Conservation (phyloP, 2,797 vertebrate species). For the Lagocephalus sceleratus region DNA sequence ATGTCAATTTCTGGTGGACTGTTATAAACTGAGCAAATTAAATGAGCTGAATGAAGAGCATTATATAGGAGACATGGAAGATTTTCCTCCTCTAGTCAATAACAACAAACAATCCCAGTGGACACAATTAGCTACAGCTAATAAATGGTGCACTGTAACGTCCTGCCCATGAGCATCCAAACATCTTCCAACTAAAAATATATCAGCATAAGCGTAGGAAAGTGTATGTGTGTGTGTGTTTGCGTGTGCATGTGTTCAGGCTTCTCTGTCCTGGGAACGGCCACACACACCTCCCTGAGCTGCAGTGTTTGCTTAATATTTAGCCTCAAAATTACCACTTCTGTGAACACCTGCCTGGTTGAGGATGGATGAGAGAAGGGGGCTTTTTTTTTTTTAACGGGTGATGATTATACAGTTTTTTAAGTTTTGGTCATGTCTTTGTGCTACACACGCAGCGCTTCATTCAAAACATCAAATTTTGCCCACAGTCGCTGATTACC, state of each 20-base stretch:
- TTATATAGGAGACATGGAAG: constrained; percentile 3
- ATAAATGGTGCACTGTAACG: constrained; percentile 59
- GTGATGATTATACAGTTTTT: constrained; percentile 23
- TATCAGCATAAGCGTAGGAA: constrained; percentile 20
- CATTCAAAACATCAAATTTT: no score
- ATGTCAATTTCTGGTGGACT: no score
- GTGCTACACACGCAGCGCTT: no score
- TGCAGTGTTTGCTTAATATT: constrained; percentile 52
- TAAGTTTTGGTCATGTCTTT: not conserved
- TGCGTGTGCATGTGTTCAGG: constrained; percentile 26
- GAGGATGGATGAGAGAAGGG: constrained; percentile 36
- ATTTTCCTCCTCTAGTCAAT: constrained; percentile 43
- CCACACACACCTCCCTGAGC: constrained; percentile 34
- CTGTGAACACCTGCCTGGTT: constrained; percentile 29
- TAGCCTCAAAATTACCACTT: constrained; percentile 48
- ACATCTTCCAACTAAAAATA: constrained; percentile 31
- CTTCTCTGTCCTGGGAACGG: constrained; percentile 45
- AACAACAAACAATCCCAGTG: constrained; percentile 66
- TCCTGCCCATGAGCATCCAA: constrained; percentile 39
- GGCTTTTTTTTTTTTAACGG: constrained; percentile 13
- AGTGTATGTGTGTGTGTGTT: constrained; percentile 7
- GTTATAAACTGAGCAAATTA: no score
- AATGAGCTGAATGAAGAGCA: not conserved
- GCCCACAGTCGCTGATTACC: no score
- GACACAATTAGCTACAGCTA: constrained; percentile 81